Evolutionary conservation across 2,888 invertebrate genomes (phyloP).

Genomic region (Philaethria dido): DNA sequence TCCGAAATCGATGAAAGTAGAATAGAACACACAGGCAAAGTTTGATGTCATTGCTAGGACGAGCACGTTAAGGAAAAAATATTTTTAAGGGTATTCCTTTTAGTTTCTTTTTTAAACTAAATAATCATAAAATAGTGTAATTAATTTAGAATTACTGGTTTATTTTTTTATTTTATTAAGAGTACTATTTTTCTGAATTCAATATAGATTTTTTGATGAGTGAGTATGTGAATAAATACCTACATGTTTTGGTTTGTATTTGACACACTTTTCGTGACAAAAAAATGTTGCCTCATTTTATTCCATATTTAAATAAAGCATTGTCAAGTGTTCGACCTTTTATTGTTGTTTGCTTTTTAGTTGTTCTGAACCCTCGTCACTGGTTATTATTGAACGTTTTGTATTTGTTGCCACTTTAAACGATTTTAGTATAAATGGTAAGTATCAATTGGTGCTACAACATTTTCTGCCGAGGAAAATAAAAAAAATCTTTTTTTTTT

Average conservation of each 20-base stretch:
- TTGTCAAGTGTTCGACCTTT: constrained; percentile 22
- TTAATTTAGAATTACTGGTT: too few species aligned
- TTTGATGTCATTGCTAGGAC: too few species aligned
- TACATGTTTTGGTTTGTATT: constrained; percentile 3
- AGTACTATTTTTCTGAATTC: not conserved
- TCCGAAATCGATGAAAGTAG: too few species aligned
- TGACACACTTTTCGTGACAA: constrained; percentile 1
- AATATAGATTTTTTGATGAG: not conserved
- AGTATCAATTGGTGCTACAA: not conserved
- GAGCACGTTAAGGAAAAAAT: too few species aligned
- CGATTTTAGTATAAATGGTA: constrained; percentile 3
- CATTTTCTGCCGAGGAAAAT: not conserved
- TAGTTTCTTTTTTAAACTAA: too few species aligned
- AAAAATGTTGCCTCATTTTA: constrained; percentile 9
- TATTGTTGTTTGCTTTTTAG: constrained; percentile 29
- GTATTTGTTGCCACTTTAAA: constrained; percentile 19
- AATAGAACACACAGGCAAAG: too few species aligned
- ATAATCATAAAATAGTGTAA: too few species aligned
- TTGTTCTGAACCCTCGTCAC: constrained; percentile 26
- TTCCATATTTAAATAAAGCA: constrained; percentile 24
- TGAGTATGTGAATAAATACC: not conserved
- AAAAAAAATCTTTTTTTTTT: too few species aligned
- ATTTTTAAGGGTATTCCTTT: too few species aligned
- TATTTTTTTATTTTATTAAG: too few species aligned
- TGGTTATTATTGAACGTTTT: constrained; percentile 15